Conservation (phyloP, 2,888 invertebrate genomes). For the Drosophila merina region DNA sequence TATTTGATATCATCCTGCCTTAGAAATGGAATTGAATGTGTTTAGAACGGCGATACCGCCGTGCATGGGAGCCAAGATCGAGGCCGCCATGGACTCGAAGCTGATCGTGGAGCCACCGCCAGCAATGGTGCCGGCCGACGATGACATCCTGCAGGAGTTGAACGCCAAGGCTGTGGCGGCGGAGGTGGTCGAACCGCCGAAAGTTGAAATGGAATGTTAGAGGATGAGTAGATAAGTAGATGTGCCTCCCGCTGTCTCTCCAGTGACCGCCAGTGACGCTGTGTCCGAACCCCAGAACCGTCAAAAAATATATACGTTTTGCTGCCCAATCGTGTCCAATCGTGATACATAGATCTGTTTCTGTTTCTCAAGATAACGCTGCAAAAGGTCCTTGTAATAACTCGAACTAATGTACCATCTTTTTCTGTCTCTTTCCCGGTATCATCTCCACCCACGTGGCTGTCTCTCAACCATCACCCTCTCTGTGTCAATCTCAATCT, state of each 20-base stretch:
- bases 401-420: constrained; percentile 23
- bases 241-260: constrained; percentile 49
- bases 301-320: neutral
- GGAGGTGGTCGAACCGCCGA: constrained; percentile 24
- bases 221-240: constrained; percentile 64
- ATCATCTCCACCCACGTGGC: constrained; percentile 36
- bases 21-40: constrained; percentile 79
- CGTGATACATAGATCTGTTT: neutral
- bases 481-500: constrained; percentile 13
- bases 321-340: neutral
- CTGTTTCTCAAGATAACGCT: constrained; percentile 24
- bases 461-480: neutral
- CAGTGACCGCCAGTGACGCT: constrained; percentile 10
- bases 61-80: constrained; percentile 69
- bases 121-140: constrained; percentile 36
- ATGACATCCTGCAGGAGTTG: constrained; percentile 50
- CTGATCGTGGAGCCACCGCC: constrained; percentile 72
- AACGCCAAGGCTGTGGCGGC: constrained; percentile 35
- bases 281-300: neutral
- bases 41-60: constrained; percentile 80
- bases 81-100: constrained; percentile 69
- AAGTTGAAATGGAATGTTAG: constrained; percentile 68
- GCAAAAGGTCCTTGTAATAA: constrained; percentile 1
- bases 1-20: constrained; percentile 23
- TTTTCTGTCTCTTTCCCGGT: constrained; percentile 68